Evolutionary conservation across 2,888 invertebrate species (phyloP).

Genomic region (Peribatodes rhomboidaria): DNA sequence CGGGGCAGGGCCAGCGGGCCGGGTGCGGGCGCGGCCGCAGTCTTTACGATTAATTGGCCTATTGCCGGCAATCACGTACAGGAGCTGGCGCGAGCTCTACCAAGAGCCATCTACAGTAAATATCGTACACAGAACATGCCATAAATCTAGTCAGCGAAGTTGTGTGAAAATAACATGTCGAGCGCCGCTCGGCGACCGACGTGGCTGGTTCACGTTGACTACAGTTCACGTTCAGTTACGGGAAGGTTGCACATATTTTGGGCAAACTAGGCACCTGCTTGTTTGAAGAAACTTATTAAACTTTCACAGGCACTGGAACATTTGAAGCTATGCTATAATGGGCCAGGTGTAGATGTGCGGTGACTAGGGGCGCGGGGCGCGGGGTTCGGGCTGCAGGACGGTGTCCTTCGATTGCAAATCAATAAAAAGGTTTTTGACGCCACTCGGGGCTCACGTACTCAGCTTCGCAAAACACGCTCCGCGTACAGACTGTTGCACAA

Average conservation of each 20-base stretch:
- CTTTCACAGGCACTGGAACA: background rate
- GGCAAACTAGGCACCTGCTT: background rate
- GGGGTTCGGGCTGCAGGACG: constrained; percentile 45
- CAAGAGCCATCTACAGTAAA: background rate
- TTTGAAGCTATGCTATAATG: too few relatives aligned
- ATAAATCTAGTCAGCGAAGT: background rate
- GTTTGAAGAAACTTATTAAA: constrained; percentile 2
- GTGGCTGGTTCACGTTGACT: too few relatives aligned
- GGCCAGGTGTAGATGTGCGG: constrained; percentile 11
- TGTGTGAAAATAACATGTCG: background rate
- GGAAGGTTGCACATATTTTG: constrained; percentile 28
- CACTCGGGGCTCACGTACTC: constrained; percentile 34
- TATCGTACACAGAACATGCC: background rate
- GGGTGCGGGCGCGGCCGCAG: constrained; percentile 11
- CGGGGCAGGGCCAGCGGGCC: background rate
- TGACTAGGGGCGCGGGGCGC: constrained; percentile 21
- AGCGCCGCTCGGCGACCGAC: too few relatives aligned
- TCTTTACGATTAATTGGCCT: constrained; percentile 20
- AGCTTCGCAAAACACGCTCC: constrained; percentile 33
- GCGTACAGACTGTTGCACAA: constrained; percentile 27
- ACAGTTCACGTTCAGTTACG: background rate
- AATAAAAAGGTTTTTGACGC: constrained; percentile 74
- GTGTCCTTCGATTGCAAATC: constrained; percentile 64
- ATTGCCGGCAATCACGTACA: constrained; percentile 2
- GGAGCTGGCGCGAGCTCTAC: background rate